Evolutionary conservation across 1,140 invertebrate genomes (phyloP), one percentile per base, ranked within the genome.

Genomic region (Limonius californicus): DNA sequence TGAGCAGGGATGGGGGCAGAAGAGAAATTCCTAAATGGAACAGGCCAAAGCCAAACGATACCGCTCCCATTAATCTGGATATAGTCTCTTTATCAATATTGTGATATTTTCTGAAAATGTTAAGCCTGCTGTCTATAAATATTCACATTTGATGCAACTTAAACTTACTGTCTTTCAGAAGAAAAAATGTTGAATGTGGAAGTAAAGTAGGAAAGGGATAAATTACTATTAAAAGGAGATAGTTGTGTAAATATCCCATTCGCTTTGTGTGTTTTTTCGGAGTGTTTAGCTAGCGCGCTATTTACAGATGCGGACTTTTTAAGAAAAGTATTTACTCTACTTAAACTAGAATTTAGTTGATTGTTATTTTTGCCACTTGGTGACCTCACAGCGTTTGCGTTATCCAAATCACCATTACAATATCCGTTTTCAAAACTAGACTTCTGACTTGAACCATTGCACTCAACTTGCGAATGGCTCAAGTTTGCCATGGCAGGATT

Each of bases 1-100:
- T 84, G 1, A 89, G 70, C 14, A 89, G 72, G 11, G 86, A 85
- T 0, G 87, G 84, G 8, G 88, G 88, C 14, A 89, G 75, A 39
- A 89, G 77, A 12, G 87, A 89, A 45, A 88, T 81, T 63, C 85
- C 87, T 21, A 90, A 72, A 69, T 89, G 87, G 68, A 90, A 87
- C 35, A 87, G 77, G 6, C 88, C 88, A 68, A 88, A 89, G 7
- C 88, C 88, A 73, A 90, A 89, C 69, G 85, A 87, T 3, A 88
- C 85, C 0, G 86, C 84, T 1, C 82, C 82, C 80, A 89, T 84
- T 15, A 90, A 72, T n/a, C 87, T 74, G 1, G 77, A 73, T 1
- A 88, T 79, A 54, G 82, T 80, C 12, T 80, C 2, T 21, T 79
- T 77, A 47, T 79, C 77, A 20, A 82, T 69, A 15, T 62, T 60